A percentile compares a stretch with the other conserved stretches of the same genome.
Conservation (phyloP, 2,113 vertebrate genomes). For the Mungos mungo region DNA sequence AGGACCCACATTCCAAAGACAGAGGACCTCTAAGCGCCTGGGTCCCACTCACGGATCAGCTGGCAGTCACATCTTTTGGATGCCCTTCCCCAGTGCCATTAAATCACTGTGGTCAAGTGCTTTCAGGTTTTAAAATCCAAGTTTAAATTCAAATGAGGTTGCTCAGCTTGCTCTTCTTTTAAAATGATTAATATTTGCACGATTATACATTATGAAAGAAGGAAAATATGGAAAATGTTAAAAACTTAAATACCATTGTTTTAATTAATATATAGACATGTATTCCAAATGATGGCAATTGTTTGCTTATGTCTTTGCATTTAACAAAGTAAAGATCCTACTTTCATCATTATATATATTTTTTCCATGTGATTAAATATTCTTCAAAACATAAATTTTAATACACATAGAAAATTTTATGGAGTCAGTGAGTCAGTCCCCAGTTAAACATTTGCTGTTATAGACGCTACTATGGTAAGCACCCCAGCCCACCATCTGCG, state of each 20-base stretch:
- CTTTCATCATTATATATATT: background rate
- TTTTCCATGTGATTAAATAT: background rate
- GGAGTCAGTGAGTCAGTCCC: background rate
- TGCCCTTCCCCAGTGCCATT: background rate
- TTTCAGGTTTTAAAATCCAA: background rate
- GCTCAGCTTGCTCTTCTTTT: background rate
- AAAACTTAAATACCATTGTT: background rate
- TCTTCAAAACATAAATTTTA: background rate
- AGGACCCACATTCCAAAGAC: background rate
- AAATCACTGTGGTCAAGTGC: background rate
- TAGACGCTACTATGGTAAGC: background rate
- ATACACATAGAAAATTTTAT: background rate
- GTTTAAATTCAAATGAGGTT: background rate
- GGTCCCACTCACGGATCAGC: background rate
- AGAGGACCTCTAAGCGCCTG: background rate
- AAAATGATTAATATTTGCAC: background rate
- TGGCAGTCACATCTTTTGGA: background rate
- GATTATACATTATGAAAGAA: background rate
- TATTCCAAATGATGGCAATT: background rate
- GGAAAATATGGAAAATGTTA: background rate
- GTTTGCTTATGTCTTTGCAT: background rate
- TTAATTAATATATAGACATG: background rate
- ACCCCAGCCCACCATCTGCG: background rate
- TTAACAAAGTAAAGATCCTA: background rate
- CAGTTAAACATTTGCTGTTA: background rate